Conservation (phyloP, 2,113 vertebrate genomes). For the Rhineura floridana region DNA sequence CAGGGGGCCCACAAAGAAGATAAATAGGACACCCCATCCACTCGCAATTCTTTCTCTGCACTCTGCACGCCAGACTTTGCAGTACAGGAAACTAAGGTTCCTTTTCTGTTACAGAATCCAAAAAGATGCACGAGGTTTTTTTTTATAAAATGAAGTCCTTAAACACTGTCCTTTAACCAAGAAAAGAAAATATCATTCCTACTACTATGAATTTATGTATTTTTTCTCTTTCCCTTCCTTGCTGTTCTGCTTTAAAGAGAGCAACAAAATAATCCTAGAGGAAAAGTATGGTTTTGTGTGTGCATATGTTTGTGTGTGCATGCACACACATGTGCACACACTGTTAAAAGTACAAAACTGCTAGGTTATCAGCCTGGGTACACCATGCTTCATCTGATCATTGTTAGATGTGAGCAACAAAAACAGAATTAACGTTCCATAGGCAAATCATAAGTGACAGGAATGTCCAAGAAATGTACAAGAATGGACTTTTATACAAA, state of each 20-base stretch:
- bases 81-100: not conserved
- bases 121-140: too few relatives aligned
- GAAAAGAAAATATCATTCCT: not conserved
- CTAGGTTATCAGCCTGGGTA: slow-evolving; percentile 61
- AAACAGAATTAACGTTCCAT: slow-evolving; percentile 63
- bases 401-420: slow-evolving; percentile 53
- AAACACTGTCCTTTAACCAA: not conserved
- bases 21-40: too few relatives aligned
- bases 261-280: slow-evolving; percentile 33
- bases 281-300: slow-evolving; percentile 8
- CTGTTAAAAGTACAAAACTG: slow-evolving; percentile 49
- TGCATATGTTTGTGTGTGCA: not conserved
- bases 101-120: too few relatives aligned
- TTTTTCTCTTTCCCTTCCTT: not conserved
- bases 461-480: slow-evolving; percentile 57
- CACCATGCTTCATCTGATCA: slow-evolving; percentile 51
- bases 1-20: too few relatives aligned
- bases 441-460: slow-evolving; percentile 55
- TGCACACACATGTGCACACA: not conserved
- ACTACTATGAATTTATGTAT: not conserved
- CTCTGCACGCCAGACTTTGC: too few relatives aligned
- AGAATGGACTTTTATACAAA: slow-evolving; percentile 61
- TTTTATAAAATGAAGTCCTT: not conserved
- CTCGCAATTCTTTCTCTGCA: too few relatives aligned
- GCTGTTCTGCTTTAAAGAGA: not conserved